These are phyloP conservation scores for Bradypus variegatus DNA, from an alignment of 2,797 vertebrate genomes.

Conservation along the genomic window DNA sequence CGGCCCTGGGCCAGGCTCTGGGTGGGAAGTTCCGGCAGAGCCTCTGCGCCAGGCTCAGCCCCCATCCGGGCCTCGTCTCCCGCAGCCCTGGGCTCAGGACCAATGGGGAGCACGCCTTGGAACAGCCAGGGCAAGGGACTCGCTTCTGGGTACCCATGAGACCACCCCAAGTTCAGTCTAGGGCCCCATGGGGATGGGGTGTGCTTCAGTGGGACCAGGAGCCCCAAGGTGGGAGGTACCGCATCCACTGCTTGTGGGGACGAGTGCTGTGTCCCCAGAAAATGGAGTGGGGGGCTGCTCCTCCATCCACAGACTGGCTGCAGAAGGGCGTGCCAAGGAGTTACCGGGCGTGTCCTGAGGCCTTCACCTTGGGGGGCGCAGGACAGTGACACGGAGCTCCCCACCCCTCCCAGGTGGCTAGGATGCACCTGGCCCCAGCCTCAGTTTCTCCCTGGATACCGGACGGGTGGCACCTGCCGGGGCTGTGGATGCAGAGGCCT, in stretches of 20 bases:
- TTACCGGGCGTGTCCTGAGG: background rate
- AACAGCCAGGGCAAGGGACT: background rate
- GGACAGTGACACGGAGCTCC: background rate
- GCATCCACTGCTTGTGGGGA: background rate
- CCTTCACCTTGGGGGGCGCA: background rate
- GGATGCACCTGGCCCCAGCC: background rate
- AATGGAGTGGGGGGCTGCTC: background rate
- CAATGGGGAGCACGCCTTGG: fast-evolving
- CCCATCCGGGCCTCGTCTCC: background rate
- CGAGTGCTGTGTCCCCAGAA: background rate
- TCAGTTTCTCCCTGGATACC: fast-evolving
- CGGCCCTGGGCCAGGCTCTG: background rate
- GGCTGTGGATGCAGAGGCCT: fast-evolving
- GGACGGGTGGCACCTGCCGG: fast-evolving
- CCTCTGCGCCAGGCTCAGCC: fast-evolving
- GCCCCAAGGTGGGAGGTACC: too few relatives aligned
- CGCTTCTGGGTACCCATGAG: fast-evolving
- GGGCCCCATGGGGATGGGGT: background rate
- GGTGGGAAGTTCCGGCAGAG: too few relatives aligned
- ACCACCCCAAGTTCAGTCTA: background rate
- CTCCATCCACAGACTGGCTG: background rate
- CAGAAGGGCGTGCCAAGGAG: background rate
- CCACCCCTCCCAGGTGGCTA: background rate
- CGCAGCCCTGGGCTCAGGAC: background rate
- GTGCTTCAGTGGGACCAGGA: too few relatives aligned